Evolutionary conservation across 2,113 vertebrate genomes (phyloP).

Genomic region (Mungos mungo): DNA sequence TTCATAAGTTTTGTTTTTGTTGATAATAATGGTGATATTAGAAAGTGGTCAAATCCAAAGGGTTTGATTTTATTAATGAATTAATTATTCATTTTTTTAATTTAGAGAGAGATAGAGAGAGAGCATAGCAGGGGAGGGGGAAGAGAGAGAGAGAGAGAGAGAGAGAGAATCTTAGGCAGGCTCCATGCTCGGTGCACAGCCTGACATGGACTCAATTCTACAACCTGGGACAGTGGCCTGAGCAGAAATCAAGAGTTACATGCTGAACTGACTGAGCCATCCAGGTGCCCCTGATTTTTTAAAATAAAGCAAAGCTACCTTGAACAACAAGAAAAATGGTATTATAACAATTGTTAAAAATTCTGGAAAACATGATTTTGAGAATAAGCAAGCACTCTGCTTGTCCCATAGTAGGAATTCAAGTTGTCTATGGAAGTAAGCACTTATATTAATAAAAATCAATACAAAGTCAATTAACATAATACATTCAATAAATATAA

Average conservation of each 20-base stretch:
- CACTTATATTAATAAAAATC: background rate
- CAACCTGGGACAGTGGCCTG: too few relatives aligned
- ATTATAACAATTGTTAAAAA: background rate
- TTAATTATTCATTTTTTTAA: too few relatives aligned
- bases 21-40: background rate
- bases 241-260: too few relatives aligned
- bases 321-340: background rate
- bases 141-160: too few relatives aligned
- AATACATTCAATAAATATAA: background rate
- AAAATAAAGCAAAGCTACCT: background rate
- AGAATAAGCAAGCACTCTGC: background rate
- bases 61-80: background rate
- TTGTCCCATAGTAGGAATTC: background rate
- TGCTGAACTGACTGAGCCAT: too few relatives aligned
- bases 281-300: background rate
- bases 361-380: background rate
- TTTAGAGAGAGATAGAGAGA: too few relatives aligned
- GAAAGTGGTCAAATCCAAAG: background rate
- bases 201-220: too few relatives aligned
- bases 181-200: too few relatives aligned
- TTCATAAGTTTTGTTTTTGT: background rate
- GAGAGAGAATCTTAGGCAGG: too few relatives aligned
- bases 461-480: background rate
- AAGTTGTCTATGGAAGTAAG: background rate
- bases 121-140: too few relatives aligned